phyloP scores from a whole-genome alignment of 37 sponge, comb jelly and placozoan genomes.

The Halichondria panicea region DNA sequence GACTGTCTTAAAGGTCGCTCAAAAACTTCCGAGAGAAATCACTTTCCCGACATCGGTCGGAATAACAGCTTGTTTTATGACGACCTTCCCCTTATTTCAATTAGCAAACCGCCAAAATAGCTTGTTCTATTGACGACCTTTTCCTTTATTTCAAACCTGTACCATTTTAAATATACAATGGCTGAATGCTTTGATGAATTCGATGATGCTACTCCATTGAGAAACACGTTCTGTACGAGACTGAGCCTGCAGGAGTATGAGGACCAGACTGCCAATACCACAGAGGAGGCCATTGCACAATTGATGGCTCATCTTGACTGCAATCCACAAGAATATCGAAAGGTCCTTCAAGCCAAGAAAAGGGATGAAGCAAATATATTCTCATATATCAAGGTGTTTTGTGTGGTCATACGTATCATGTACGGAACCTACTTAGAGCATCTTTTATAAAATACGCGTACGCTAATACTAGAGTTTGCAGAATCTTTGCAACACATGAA shows the following conservation, averaged over 20 bases:
- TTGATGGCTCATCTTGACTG: conserved; percentile 51
- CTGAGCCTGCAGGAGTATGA: conserved; percentile 48
- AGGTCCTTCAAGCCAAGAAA: conserved; percentile 32
- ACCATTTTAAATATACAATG: no score
- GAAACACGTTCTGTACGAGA: conserved; percentile 48
- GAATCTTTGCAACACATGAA: no score
- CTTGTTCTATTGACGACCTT: no score
- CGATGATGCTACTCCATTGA: conserved; percentile 77
- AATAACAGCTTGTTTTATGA: no score
- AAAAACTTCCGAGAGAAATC: no score
- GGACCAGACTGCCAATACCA: conserved; percentile 20
- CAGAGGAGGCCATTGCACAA: conserved; percentile 59
- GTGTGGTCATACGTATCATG: background rate
- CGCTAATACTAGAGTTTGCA: no score
- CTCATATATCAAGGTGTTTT: conserved; percentile 54
- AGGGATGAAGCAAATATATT: conserved; percentile 55
- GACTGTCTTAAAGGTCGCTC: no score
- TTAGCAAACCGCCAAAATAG: no score
- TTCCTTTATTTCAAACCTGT: no score
- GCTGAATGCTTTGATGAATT: conserved; percentile 73
- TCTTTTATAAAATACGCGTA: background rate
- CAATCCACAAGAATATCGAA: conserved; percentile 52
- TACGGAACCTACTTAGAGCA: background rate
- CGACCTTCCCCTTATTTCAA: no score
- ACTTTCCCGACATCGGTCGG: no score